Conservation (phyloP, 2,797 vertebrate genomes). For the Galagoides demidoff region DNA sequence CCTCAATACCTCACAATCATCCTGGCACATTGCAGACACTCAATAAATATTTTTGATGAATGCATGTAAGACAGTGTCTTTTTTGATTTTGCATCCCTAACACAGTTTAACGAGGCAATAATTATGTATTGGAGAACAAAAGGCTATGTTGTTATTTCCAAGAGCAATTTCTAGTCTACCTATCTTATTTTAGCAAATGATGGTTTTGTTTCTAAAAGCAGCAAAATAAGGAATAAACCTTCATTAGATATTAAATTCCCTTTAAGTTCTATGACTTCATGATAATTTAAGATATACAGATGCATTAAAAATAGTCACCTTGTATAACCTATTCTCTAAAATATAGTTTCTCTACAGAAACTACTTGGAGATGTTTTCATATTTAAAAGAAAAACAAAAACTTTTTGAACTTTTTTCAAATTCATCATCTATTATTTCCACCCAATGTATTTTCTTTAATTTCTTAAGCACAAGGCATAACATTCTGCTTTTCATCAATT, state of each 20-base stretch:
- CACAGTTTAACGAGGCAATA: not conserved
- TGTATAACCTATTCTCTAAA: not conserved
- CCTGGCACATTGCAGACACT: not conserved
- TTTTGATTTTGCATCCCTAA: not conserved
- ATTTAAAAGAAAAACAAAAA: not conserved
- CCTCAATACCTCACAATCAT: not conserved
- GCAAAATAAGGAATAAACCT: not conserved
- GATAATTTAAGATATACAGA: not conserved
- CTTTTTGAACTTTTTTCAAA: not conserved
- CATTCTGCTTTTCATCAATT: not conserved
- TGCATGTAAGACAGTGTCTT: not conserved
- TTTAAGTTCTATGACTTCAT: not conserved
- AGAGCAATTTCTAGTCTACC: not conserved
- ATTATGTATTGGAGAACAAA: not conserved
- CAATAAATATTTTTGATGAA: not conserved
- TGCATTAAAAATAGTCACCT: not conserved
- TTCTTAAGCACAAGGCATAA: not conserved
- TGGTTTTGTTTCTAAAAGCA: not conserved
- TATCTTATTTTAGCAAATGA: not conserved
- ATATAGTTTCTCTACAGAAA: not conserved
- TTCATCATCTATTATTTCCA: not conserved
- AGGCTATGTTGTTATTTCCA: not conserved
- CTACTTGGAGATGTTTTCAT: not conserved
- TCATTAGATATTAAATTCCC: not conserved
- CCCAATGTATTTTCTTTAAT: not conserved